Evolutionary conservation across 1,140 invertebrate species (phyloP), one percentile per base, ranked within the genome.

Genomic region (Rhagoletis zephyria): DNA sequence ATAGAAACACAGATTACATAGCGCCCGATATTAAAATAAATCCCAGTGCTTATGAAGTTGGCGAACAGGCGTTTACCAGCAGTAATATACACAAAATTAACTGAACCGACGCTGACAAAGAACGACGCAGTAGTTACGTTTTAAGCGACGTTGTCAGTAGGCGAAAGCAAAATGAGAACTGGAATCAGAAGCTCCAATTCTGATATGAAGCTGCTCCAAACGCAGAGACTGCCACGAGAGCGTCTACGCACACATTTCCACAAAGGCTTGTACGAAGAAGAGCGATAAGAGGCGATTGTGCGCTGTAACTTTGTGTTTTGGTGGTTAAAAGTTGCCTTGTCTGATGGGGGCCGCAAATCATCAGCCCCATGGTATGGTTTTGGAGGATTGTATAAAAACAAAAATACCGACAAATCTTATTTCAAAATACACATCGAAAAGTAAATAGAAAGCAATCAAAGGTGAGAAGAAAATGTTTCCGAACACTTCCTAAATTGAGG

Each of bases 101-200:
- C 74, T 81, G 45, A 42, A 81, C 67, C 67, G 67, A 74, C 42
- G 67, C 74, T n/a, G 48, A 51, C 74, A 81, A 81, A 51, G 16
- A 81, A 56, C 74, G 48, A 51, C 48, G 48, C 48, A 81, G 45
- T 5, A 51, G 56, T 56, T 48, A 81, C 74, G 45, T 19, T 56
- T 81, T 4, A 56, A 6, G 74, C 48, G 48, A 51, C 48, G 74
- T 81, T 81, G 16, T 81, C 9, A 81, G 48, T 56, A 30, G n/a
- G n/a, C 48, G n/a, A 81, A 81, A 81, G 45, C 74, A 56, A 81
- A 81, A 81, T 81, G 74, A 81, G 74, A 81, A 81, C 74, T 81
- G 74, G 74, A 81, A 48, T 81, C 74, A 19, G 74, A 81, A 59
- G 45, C 74, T 19, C 48, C 74, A 81, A 56, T 81, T 81, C 74